phyloP scores from a whole-genome alignment of 2,797 vertebrate species.

The Mallotus villosus region DNA sequence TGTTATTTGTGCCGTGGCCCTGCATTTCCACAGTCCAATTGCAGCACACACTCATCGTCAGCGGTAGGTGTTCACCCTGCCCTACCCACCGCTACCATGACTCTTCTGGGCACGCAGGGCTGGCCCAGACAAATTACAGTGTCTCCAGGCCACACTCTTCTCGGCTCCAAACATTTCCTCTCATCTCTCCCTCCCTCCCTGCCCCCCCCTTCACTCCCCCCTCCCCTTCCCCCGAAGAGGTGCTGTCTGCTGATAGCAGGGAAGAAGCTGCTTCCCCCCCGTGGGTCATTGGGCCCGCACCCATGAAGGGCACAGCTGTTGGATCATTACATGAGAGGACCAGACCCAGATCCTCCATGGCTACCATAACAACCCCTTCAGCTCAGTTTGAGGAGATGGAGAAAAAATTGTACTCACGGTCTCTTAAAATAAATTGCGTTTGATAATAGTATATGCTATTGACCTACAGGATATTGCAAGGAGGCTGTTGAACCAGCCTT shows the following conservation, averaged over 20 bases:
- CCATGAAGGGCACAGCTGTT: slow-evolving; percentile 67
- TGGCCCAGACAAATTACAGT: slow-evolving; percentile 61
- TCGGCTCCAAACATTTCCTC: slow-evolving; percentile 46
- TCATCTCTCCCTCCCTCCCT: slow-evolving; percentile 46
- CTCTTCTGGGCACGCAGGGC: slow-evolving; percentile 45
- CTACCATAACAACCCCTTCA: slow-evolving; percentile 54
- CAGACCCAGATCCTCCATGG: slow-evolving; percentile 38
- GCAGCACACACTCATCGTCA: slow-evolving; percentile 51
- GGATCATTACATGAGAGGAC: slow-evolving; percentile 57
- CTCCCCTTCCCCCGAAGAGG: slow-evolving; percentile 37
- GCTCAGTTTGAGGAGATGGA: slow-evolving; percentile 32
- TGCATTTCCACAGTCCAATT: slow-evolving; percentile 43
- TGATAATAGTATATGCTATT: not conserved
- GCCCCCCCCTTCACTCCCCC: slow-evolving; percentile 41
- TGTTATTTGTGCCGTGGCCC: slow-evolving; percentile 42
- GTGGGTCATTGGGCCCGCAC: slow-evolving; percentile 55
- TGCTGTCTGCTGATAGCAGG: slow-evolving; percentile 38
- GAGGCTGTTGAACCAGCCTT: too few relatives aligned
- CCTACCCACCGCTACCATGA: slow-evolving; percentile 48
- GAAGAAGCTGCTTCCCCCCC: slow-evolving; percentile 48
- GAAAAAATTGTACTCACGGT: slow-evolving; percentile 30
- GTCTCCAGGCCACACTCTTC: slow-evolving; percentile 53
- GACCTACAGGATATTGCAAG: too few relatives aligned
- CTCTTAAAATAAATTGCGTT: not conserved
- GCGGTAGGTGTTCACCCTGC: slow-evolving; percentile 56